Conservation (phyloP, 2,888 invertebrate genomes). For the Pegoplata infirma region DNA sequence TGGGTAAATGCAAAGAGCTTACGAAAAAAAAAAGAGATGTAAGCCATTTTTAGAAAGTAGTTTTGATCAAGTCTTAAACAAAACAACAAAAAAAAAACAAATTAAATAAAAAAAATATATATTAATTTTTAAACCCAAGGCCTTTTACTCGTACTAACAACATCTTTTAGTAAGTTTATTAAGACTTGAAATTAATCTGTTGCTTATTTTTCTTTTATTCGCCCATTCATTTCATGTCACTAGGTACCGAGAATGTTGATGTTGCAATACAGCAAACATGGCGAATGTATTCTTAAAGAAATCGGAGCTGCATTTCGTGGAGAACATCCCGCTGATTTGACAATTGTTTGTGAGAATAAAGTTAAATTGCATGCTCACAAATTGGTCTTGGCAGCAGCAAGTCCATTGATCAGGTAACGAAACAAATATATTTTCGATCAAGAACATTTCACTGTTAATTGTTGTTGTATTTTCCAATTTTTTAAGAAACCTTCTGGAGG, state of each 20-base stretch:
- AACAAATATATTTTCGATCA: too few relatives aligned
- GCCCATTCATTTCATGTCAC: constrained; percentile 30
- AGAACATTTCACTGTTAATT: not conserved
- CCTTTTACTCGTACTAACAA: constrained; percentile 61
- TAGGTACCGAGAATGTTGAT: constrained; percentile 84
- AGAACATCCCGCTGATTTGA: constrained; percentile 91
- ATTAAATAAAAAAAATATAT: constrained; percentile 15
- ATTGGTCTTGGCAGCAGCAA: constrained; percentile 91
- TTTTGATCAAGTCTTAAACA: constrained; percentile 59
- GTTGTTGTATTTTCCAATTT: too few relatives aligned
- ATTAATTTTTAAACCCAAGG: constrained; percentile 61
- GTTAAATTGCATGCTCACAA: constrained; percentile 90
- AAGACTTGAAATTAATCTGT: constrained; percentile 49
- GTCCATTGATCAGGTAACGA: constrained; percentile 86
- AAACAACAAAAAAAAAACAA: constrained; percentile 5
- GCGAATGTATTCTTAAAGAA: constrained; percentile 94
- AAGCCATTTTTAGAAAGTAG: constrained; percentile 64
- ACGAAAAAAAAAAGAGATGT: constrained; percentile 62
- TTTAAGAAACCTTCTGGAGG: constrained; percentile 83
- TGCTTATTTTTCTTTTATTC: constrained; percentile 28
- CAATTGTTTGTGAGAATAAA: constrained; percentile 91
- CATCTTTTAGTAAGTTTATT: constrained; percentile 47
- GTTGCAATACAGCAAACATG: constrained; percentile 95
- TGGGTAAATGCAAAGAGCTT: constrained; percentile 42
- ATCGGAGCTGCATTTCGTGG: constrained; percentile 92